Evolutionary conservation across 2,113 vertebrate genomes (phyloP).

Genomic region (Pollimyrus isidori): DNA sequence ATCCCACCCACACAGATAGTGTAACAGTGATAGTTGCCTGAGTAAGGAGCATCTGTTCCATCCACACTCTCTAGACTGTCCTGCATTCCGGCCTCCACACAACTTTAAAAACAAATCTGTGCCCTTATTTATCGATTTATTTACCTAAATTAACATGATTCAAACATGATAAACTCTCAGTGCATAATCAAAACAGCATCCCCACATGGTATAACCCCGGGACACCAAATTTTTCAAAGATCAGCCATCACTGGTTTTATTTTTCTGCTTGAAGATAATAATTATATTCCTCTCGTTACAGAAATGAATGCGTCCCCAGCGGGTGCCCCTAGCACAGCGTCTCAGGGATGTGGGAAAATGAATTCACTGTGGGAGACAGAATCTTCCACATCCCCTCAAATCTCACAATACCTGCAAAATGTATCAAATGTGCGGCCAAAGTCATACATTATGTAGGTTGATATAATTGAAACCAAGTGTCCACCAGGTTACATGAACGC

Average conservation of each 20-base stretch:
- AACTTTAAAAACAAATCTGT: neutral
- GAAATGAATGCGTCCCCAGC: neutral
- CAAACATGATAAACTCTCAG: neutral
- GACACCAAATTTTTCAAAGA: neutral
- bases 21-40: neutral
- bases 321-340: neutral
- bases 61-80: neutral
- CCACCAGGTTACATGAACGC: neutral
- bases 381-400: neutral
- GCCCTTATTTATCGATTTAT: neutral
- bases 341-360: neutral
- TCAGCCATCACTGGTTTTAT: neutral
- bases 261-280: neutral
- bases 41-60: neutral
- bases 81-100: neutral
- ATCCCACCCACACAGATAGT: neutral
- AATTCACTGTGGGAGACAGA: neutral
- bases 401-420: slow-evolving; percentile 11
- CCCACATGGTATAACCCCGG: neutral
- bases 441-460: slow-evolving; percentile 6
- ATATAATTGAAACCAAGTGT: neutral
- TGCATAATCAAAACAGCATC: neutral
- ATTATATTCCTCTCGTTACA: neutral
- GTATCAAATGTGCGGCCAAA: slow-evolving; percentile 1
- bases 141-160: neutral